Percentiles rank a stretch among this genome's conserved stretches.
Evolutionary conservation across 2,888 invertebrate species (phyloP).

Genomic region (Macrosiphum euphorbiae): DNA sequence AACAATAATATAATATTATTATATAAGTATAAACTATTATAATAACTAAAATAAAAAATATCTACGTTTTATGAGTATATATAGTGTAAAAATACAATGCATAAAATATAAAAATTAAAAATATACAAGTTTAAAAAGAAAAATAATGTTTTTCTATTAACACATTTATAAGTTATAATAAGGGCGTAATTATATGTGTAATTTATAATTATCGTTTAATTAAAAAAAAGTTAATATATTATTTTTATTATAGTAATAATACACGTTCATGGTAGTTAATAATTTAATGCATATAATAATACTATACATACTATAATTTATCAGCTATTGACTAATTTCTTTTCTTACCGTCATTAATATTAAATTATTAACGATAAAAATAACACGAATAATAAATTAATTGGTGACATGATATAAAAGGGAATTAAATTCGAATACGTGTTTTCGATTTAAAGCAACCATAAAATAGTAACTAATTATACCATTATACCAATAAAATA

Average conservation of each 20-base stretch:
- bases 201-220: constrained; percentile 3
- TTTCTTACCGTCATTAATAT: constrained; percentile 3
- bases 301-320: neutral
- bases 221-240: neutral
- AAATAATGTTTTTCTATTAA: neutral
- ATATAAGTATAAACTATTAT: too few relatives aligned
- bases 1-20: too few relatives aligned
- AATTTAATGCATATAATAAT: neutral
- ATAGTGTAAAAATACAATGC: too few relatives aligned
- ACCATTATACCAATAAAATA: constrained; percentile 3
- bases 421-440: constrained; percentile 18
- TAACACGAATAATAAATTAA: constrained; percentile 23
- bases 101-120: too few relatives aligned
- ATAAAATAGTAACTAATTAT: neutral
- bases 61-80: too few relatives aligned
- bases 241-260: neutral
- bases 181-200: constrained; percentile 3
- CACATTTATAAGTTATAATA: constrained; percentile 1
- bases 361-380: constrained; percentile 8
- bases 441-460: neutral
- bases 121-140: neutral
- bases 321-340: constrained; percentile 28
- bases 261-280: neutral
- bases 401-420: neutral
- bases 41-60: too few relatives aligned